Evolutionary conservation across 2,113 vertebrate species (phyloP).

Genomic region (Ictidomys tridecemlineatus): DNA sequence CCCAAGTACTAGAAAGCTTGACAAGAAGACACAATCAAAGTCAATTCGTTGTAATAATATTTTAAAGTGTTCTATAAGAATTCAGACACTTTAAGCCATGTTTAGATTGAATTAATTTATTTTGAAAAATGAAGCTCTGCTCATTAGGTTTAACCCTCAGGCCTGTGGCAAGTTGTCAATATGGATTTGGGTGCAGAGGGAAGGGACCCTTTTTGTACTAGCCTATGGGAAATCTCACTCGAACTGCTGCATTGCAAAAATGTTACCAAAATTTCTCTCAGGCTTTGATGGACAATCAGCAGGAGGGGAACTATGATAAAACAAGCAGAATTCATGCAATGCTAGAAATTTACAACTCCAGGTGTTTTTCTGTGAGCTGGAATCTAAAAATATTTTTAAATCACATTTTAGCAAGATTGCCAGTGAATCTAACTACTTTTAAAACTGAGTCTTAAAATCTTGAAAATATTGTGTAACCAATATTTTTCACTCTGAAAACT

Average conservation of each 20-base stretch:
- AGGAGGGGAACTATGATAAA: neutral
- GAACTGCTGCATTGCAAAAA: conserved; percentile 66
- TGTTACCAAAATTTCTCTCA: conserved; percentile 33
- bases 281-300: conserved; percentile 52
- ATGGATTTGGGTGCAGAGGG: conserved; percentile 59
- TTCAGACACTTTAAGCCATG: conserved; percentile 56
- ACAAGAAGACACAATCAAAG: conserved; percentile 46
- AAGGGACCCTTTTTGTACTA: neutral
- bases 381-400: conserved; percentile 56
- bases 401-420: neutral
- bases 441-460: neutral
- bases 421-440: neutral
- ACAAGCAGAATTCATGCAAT: conserved; percentile 3
- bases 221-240: conserved; percentile 50
- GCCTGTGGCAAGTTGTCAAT: conserved; percentile 72
- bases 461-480: neutral
- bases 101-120: conserved; percentile 73
- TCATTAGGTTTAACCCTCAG: conserved; percentile 74
- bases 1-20: conserved; percentile 23
- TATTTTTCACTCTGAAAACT: neutral
- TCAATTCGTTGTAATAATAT: conserved; percentile 34
- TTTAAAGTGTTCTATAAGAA: conserved; percentile 1
- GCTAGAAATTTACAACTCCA: conserved; percentile 32
- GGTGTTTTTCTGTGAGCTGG: conserved; percentile 14
- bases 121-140: conserved; percentile 59